Evolutionary conservation across 2,113 vertebrate species (phyloP), one percentile per base, ranked within the genome.

Genomic region (Dipodomys ordii): DNA sequence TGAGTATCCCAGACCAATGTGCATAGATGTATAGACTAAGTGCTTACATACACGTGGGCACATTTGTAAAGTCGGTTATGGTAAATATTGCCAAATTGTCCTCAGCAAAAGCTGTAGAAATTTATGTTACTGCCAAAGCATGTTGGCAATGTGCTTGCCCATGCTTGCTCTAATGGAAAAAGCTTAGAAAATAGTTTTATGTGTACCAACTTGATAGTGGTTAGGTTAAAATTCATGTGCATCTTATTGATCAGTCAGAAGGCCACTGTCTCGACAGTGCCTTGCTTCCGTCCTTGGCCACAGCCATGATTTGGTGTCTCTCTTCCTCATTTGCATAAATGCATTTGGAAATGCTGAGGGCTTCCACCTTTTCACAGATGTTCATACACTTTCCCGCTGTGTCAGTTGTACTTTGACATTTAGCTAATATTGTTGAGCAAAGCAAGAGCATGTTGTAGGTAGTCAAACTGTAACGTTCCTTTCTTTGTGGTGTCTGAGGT

Each of bases 351-450:
- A 53, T 53, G 39, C 20, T 62, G 74, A 65, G 6, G 35, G 81
- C 19, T 27, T 74, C 3, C 49, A 81, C 16, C 39, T 93, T 64
- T 79, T 60, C 57, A 15, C 20, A 2, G 32, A 18, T 35, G 53
- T 67, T 32, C 27, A 28, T 1, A 39, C 39, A 39, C 39, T 39
- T 39, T 39, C 39, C 39, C 5, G 5, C 39, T 46, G 74, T 88
- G 90, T 88, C 62, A 19, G 20, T 67, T 69, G 60, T 86, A 68
- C 88, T 94, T 94, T 89, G 87, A 83, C 71, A n/a, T 90, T 76
- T 82, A 88, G 39, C 60, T 65, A 20, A 65, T 32, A 65, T 16
- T 74, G 64, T 79, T 92, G 92, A 28, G 16, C 35, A 44, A 9
- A 68, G 44, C 76, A 72, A 77, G 91, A 49, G 16, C 53, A 4